These are phyloP conservation scores for Elephantulus edwardii DNA, from an alignment of 2,113 vertebrate species.

Conservation along the genomic window DNA sequence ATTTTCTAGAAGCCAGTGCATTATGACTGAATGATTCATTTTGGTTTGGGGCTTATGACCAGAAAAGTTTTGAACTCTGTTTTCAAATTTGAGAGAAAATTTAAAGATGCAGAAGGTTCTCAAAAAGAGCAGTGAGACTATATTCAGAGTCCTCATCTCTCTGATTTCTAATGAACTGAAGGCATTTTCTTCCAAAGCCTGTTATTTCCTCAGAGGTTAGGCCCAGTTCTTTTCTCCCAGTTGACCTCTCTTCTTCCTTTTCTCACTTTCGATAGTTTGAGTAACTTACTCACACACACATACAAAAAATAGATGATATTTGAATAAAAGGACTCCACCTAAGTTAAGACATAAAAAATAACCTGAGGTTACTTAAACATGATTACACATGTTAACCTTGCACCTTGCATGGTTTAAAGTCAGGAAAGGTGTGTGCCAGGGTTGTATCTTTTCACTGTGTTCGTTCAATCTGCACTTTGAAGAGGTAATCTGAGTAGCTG, in stretches of 20 bases:
- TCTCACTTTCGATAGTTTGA: background rate
- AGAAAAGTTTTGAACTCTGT: constrained; percentile 22
- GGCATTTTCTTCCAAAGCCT: background rate
- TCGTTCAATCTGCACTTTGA: background rate
- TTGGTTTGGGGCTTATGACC: constrained; percentile 36
- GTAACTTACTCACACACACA: constrained; percentile 33
- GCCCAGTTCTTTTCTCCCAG: constrained; percentile 3
- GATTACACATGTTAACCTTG: background rate
- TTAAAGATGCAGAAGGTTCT: background rate
- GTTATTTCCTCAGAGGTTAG: constrained; percentile 19
- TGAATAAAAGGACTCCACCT: constrained; percentile 40
- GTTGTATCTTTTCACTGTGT: background rate
- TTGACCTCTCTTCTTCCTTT: background rate
- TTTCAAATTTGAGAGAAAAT: constrained; percentile 22
- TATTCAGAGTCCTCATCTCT: background rate
- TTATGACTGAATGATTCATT: constrained; percentile 31
- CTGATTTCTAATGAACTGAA: background rate
- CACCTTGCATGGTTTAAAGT: background rate
- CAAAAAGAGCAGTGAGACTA: background rate
- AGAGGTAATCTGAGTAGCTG: background rate
- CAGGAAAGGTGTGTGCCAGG: background rate
- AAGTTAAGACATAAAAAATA: constrained; percentile 29
- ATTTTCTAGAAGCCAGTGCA: background rate
- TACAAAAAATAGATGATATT: background rate
- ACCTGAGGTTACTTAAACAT: background rate